Evolutionary conservation across 2,888 invertebrate species (phyloP), one percentile per base, ranked within the genome.

Genomic region (Latrodectus elegans): DNA sequence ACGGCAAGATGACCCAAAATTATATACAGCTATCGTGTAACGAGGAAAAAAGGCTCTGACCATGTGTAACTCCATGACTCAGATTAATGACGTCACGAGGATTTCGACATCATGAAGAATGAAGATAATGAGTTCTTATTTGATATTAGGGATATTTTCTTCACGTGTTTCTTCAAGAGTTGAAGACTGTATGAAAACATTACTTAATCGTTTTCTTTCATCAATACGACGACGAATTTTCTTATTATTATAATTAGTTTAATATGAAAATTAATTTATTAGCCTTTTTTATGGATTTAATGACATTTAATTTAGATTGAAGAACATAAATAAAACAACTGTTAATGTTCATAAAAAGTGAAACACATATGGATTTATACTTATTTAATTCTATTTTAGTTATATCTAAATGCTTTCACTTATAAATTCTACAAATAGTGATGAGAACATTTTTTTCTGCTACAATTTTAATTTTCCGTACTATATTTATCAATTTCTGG

Each of bases 81-180:
- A 80, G 80, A 80, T 86, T 86, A 86, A 86, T 86, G 85, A 80
- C 70, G 75, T 86, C 76, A 86, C 80, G 64, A 80, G 85, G 76
- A 65, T 76, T 86, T 72, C 71, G 60, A 60, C 70, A 64, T 60
- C 71, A 55, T 70, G 71, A 49, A 64, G 80, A 51, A 80, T 68
- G 55, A 64, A 68, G 73, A 75, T 85, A 86, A 86, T 86, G 85
- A 86, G 85, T 68, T 14, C 65, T 75, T 80, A 80, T 80, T 82
- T 77, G 81, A 77, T 77, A 51, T 67, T 11, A 22, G 53, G 74
- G 74, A 65, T 73, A 67, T 73, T 78, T 74, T 64, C 77, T 67
- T 53, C 78, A 49, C 76, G 78, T 53, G 68, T 79, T 68, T 79
- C 49, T 51, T 10, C 53, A 14, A 12, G 49, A 17, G n/a, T 65